phyloP scores from a whole-genome alignment of 2,888 invertebrate genomes.

The Macaria liturata region DNA sequence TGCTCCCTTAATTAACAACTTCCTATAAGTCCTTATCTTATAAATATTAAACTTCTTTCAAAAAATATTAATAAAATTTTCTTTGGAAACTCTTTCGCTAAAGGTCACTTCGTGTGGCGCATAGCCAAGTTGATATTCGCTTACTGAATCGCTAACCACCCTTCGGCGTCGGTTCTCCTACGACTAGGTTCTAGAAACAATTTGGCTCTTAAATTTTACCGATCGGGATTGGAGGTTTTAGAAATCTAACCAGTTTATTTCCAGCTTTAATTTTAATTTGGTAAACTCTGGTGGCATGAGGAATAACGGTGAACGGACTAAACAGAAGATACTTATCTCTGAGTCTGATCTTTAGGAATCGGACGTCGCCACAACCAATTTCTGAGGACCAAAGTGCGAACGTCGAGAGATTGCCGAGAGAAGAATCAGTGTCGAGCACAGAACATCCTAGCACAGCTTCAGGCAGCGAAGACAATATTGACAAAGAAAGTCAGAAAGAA shows the following conservation, averaged over 20 bases:
- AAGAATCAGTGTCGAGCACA: slow-evolving; percentile 12
- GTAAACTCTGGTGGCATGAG: slow-evolving; percentile 34
- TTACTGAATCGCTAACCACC: slow-evolving; percentile 27
- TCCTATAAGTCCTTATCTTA: no score
- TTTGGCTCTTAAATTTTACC: slow-evolving; percentile 31
- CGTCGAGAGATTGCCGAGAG: slow-evolving; percentile 29
- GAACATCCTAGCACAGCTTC: slow-evolving; percentile 19
- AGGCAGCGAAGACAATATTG: slow-evolving; percentile 10
- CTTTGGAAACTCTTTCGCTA: slow-evolving; percentile 18
- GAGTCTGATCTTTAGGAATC: slow-evolving; percentile 38
- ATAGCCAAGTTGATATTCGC: slow-evolving; percentile 23
- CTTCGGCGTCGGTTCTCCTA: slow-evolving; percentile 22
- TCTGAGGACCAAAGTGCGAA: slow-evolving; percentile 29
- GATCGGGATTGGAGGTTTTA: slow-evolving; percentile 30
- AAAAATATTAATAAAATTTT: slow-evolving; percentile 19
- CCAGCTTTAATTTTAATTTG: slow-evolving; percentile 16
- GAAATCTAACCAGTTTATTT: slow-evolving; percentile 23
- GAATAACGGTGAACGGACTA: slow-evolving; percentile 30
- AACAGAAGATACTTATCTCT: slow-evolving; percentile 22
- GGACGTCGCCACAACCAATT: slow-evolving; percentile 31
- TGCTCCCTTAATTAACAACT: no score
- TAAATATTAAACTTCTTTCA: background rate
- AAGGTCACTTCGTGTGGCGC: slow-evolving; percentile 20
- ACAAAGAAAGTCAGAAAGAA: slow-evolving; percentile 25
- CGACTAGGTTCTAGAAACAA: slow-evolving; percentile 30